Base-by-base conservation (phyloP, 2,888 invertebrate species). In the Belgica antarctica region DNA sequence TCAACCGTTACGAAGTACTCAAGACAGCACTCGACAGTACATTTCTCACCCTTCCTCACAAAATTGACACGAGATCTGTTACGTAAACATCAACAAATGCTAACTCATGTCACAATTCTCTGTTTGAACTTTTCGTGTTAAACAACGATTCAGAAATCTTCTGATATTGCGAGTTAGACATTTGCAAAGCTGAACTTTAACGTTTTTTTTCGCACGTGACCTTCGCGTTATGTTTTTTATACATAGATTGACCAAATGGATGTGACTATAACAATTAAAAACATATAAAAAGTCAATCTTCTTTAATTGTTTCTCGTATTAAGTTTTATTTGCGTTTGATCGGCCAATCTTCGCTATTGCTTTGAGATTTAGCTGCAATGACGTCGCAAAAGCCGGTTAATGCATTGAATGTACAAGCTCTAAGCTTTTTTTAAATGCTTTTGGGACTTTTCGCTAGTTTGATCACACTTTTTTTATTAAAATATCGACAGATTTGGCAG, bases 161-260 rank as follows among this genome's bases (percentile, higher is more conserved):
- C 12, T n/a, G 41, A 41, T 15, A 41, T 41, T 41, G 7, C 41
- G 41, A 41, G 12, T 41, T 31, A 31, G 31, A 31, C 31, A 31
- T 31, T n/a, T 15, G 41, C 10, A 15, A 22, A 4, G 52, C 17
- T 52, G 52, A 52, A 52, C 52, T 52, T 52, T 52, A 52, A 4
- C 4, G 15, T n/a, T 41, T 41, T 41, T 41, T 41, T 41, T 41
- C 15, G 41, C 52, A n/a, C 22, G 2, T 52, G 52, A 52, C 52
- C 52, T 52, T 52, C 52, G 22, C 22, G 52, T 41, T n/a, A 41
- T 52, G 17, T n/a, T 52, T 17, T 52, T 52, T 52, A 19, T n/a
- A 12, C 22, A 31, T 8, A 31, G 12, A 31, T n/a, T n/a, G 5
- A 31, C 7, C 34, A 31, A 31, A 31, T 31, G 12, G 52, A 52